A percentile compares a stretch with the other conserved stretches of the same genome.
phyloP scores from a whole-genome alignment of 2,888 invertebrate species.

The Lasius fuliginosus region DNA sequence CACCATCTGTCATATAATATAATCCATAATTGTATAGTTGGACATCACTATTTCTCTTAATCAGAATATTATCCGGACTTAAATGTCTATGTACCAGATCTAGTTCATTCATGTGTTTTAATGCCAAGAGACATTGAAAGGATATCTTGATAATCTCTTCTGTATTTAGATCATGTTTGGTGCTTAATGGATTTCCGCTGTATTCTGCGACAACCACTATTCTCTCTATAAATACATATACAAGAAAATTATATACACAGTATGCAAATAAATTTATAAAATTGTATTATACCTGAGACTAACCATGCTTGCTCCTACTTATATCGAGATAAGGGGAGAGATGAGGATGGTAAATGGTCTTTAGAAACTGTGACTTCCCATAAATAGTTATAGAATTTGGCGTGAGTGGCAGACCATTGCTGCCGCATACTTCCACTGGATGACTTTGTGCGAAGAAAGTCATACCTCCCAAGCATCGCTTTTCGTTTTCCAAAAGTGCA shows the following conservation, averaged over 20 bases:
- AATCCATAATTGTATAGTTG: constrained; percentile 98
- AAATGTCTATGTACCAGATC: constrained; percentile 93
- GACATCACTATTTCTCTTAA: constrained; percentile 91
- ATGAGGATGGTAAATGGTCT: constrained; percentile 92
- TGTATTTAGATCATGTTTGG: constrained; percentile 86
- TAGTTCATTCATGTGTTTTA: constrained; percentile 91
- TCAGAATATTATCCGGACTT: constrained; percentile 93
- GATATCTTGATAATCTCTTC: constrained; percentile 90
- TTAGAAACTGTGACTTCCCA: constrained; percentile 94
- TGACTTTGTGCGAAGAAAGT: constrained; percentile 97
- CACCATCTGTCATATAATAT: constrained; percentile 95
- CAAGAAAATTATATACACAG: neutral
- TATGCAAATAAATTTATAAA: neutral
- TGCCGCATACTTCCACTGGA: constrained; percentile 96
- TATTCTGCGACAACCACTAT: constrained; percentile 95
- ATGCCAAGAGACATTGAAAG: constrained; percentile 91
- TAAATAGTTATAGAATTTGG: constrained; percentile 98
- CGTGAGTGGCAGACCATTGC: constrained; percentile 97
- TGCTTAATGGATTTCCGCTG: constrained; percentile 89
- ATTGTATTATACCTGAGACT: constrained; percentile 63
- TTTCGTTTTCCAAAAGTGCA: constrained; percentile 86
- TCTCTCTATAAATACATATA: constrained; percentile 88
- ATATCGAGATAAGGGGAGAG: constrained; percentile 97
- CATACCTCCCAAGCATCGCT: constrained; percentile 92
- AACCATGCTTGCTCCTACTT: constrained; percentile 97